Evolutionary conservation across 2,797 vertebrate genomes (phyloP), one percentile per base, ranked within the genome.

Genomic region (Onychomys torridus): DNA sequence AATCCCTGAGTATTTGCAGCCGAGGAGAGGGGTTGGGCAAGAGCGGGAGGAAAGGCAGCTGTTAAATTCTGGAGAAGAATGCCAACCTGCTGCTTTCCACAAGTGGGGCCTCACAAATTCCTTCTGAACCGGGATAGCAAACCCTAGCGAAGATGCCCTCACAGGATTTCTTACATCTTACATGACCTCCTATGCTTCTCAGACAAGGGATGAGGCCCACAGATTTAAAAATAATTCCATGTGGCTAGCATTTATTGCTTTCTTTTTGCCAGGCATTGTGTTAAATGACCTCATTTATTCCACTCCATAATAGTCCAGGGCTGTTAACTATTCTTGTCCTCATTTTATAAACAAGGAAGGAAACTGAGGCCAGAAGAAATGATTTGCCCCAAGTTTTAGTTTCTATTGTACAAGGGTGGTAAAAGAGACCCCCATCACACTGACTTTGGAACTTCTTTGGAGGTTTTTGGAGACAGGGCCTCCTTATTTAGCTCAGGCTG

Each of bases 1-100:
- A 98, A 97, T 97, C 97, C 97, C 95, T 59, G 97, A 97, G 97
- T 97, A 96, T 97, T 97, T 97, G 97, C 94, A 96, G 96, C 92
- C 23, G 43, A 96, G 95, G 96, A 97, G 92, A 97, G 92, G 96
- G 96, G 95, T 93, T 65, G 32, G 75, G 96, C 1, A 95, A 96
- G 96, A 96, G 88, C 63, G 79, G 95, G 97, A 97, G 97, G 96
- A 97, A 94, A 95, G 94, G 96, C 97, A 98, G 97, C 97, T 98
- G 97, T 96, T 97, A 83, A 34, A 94, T 69, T 95, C 95, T 84
- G 34, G 92, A 96, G 96, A 97, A 97, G 96, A 97, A 97, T 97
- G 97, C 96, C 95, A 97, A 95, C 97, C 97, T 97, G 95, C 92
- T 96, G 96, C 96, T 98, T 91, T 93, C 93, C 91, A 93, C 94